Base-by-base conservation (phyloP, 2,797 vertebrate genomes). In the Rhabdophis nuchalis region DNA sequence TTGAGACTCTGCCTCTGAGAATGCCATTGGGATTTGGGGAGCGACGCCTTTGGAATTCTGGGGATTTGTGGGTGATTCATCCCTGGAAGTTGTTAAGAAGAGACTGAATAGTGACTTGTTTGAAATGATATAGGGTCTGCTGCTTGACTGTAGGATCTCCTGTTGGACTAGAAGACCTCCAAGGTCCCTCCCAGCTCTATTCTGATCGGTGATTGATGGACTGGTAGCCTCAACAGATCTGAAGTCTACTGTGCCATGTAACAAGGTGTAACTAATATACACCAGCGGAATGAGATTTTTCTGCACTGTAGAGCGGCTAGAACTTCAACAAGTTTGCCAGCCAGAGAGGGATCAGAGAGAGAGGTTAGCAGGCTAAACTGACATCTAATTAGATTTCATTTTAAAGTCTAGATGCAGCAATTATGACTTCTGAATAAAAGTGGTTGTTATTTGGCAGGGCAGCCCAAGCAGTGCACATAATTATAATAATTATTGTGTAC, bases 401-500 rank as follows among this genome's bases (percentile, higher is more conserved):
- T 97, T 96, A 97, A 88, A 96, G 96, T 97, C 96, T 96, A 94
- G 96, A 95, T 96, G 96, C 93, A 93, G 96, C 97, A 98, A 98
- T 98, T 97, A 98, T 97, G 97, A 97, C 96, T 97, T 98, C 96
- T 97, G 97, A 97, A 97, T 97, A 97, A 97, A 97, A 95, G 95
- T 91, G 96, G 96, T 97, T 97, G 97, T 97, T 98, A 97, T 97
- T 97, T 98, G 97, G 96, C 96, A 98, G 96, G 97, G 97, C 97
- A 97, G 96, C 96, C 97, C 96, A 97, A 97, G 97, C 96, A 97
- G 96, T 97, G 96, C 96, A 95, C 94, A 85, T 98, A 97, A 98
- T 98, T 98, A 98, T 98, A 96, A 96, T 98, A 98, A 98, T 98
- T 97, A 98, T 97, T 96, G 96, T 96, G 97, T 97, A 97, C 97